These are phyloP conservation scores for Uropetala carovei DNA, from an alignment of 2,888 invertebrate genomes.

Conservation along the genomic window DNA sequence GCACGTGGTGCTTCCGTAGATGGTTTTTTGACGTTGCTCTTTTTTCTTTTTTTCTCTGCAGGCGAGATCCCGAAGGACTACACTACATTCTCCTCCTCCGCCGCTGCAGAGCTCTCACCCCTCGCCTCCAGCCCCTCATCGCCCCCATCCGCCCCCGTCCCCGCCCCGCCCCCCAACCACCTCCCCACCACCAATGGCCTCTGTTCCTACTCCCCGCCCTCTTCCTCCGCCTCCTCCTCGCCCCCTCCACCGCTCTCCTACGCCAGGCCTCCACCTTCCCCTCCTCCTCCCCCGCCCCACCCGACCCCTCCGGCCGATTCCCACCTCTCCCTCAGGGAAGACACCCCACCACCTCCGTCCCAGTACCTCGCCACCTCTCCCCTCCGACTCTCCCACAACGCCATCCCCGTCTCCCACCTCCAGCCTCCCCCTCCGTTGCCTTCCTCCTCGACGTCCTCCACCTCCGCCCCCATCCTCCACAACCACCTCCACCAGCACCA, in stretches of 20 bases:
- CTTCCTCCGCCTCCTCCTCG: not conserved
- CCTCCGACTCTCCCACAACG: no score
- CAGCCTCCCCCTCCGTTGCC: slow-evolving; percentile 42
- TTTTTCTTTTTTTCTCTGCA: slow-evolving; percentile 64
- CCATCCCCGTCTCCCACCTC: slow-evolving; percentile 25
- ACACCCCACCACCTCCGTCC: slow-evolving; percentile 51
- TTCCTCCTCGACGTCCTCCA: slow-evolving; percentile 15
- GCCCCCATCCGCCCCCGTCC: not conserved
- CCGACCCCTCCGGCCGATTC: slow-evolving; percentile 41
- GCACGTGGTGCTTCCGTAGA: not conserved
- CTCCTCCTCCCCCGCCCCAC: slow-evolving; percentile 42
- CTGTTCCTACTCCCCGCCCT: not conserved
- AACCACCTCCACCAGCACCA: slow-evolving; percentile 69
- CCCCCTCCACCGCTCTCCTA: not conserved
- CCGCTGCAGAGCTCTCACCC: slow-evolving; percentile 69
- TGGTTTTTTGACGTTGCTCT: not conserved
- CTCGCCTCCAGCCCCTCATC: slow-evolving; percentile 66
- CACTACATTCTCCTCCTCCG: slow-evolving; percentile 69
- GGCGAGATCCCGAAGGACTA: slow-evolving; percentile 71
- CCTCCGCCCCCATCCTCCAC: slow-evolving; percentile 55
- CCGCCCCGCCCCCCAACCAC: not conserved
- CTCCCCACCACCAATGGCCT: not conserved
- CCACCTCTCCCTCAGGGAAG: not conserved
- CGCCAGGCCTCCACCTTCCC: not conserved
- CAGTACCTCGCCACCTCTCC: no score